Evolutionary conservation across 1,140 invertebrate species (phyloP).

Genomic region (Aphaenogaster rudis): DNA sequence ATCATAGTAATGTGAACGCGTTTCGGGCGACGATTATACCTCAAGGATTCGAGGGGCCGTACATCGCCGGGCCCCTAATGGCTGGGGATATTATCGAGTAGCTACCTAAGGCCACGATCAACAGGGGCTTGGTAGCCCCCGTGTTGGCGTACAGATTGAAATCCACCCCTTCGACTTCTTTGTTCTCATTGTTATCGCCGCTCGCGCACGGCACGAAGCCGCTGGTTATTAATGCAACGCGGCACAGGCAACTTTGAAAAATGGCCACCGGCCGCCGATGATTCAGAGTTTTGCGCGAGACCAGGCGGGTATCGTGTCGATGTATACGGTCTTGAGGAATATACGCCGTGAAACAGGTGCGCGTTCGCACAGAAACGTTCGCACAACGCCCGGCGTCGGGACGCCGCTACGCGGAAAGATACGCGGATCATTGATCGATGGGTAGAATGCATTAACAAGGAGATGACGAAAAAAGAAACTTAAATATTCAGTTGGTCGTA

Average conservation of each 20-base stretch:
- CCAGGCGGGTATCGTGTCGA: conserved; percentile 67
- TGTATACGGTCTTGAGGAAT: conserved; percentile 69
- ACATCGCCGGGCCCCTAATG: conserved; percentile 63
- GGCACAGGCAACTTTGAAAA: conserved; percentile 75
- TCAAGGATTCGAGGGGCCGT: conserved; percentile 48
- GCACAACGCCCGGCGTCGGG: conserved; percentile 26
- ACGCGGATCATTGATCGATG: conserved; percentile 59
- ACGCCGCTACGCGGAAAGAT: conserved; percentile 48
- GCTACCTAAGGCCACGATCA: conserved; percentile 52
- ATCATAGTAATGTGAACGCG: neutral
- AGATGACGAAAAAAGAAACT: conserved; percentile 41
- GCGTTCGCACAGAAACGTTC: conserved; percentile 67
- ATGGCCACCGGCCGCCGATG: conserved; percentile 73
- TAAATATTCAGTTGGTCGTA: conserved; percentile 42
- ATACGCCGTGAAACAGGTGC: conserved; percentile 73
- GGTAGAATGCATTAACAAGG: conserved; percentile 45
- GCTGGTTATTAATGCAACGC: conserved; percentile 76
- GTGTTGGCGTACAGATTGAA: conserved; percentile 73
- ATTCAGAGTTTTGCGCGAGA: conserved; percentile 76
- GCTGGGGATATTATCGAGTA: conserved; percentile 67
- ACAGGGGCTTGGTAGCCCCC: conserved; percentile 54
- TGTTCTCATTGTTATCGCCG: conserved; percentile 77
- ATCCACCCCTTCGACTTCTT: conserved; percentile 74
- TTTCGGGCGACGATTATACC: conserved; percentile 49
- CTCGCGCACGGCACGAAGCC: conserved; percentile 72